phyloP scores from a whole-genome alignment of 2,113 vertebrate species.

The Rostratula benghalensis region DNA sequence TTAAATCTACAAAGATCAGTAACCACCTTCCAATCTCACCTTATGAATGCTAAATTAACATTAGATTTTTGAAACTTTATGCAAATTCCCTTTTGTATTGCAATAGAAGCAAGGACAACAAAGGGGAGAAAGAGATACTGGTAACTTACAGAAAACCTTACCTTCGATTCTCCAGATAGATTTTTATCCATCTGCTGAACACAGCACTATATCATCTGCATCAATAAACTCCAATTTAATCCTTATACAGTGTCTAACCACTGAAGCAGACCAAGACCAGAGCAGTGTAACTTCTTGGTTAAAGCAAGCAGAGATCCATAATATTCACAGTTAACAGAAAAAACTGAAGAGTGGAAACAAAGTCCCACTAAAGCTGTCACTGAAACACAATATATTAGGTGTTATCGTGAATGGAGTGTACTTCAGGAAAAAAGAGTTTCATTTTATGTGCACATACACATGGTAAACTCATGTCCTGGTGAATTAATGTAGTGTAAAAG shows the following conservation, averaged over 20 bases:
- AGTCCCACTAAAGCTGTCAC: neutral
- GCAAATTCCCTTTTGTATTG: neutral
- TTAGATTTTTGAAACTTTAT: neutral
- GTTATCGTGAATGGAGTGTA: neutral
- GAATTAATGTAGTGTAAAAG: neutral
- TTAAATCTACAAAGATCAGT: neutral
- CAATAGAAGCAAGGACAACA: neutral
- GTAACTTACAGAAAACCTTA: neutral
- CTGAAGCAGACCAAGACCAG: neutral
- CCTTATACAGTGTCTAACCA: neutral
- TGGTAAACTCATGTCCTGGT: neutral
- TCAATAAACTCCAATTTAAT: neutral
- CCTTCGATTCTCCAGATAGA: neutral
- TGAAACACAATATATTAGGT: neutral
- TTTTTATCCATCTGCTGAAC: neutral
- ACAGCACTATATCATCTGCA: neutral
- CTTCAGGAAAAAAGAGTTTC: neutral
- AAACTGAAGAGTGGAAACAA: neutral
- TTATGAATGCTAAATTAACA: neutral
- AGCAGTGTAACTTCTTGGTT: neutral
- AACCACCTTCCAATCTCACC: neutral
- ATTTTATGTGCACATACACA: neutral
- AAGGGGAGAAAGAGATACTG: neutral
- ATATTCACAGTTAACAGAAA: neutral
- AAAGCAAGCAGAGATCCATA: neutral